A percentile compares a stretch with the other conserved stretches of the same genome.
Conservation (phyloP, 2,113 vertebrate genomes). For the Circaetus cinerascens region DNA sequence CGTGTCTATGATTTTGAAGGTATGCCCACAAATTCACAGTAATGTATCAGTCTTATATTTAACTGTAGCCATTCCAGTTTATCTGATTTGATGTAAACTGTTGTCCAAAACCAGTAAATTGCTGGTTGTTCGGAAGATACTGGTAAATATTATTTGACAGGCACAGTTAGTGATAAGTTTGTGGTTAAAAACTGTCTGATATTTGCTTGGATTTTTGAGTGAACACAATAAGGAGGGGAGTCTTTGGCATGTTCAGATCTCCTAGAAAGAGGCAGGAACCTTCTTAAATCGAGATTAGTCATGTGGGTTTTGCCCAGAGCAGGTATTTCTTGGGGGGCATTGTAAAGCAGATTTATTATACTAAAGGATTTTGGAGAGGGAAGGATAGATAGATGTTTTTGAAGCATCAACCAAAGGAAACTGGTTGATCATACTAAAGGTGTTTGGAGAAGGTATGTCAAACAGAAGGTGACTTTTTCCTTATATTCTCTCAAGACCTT, state of each 20-base stretch:
- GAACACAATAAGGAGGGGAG: background rate
- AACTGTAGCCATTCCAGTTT: background rate
- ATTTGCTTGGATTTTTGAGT: background rate
- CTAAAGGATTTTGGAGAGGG: background rate
- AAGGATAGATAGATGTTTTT: background rate
- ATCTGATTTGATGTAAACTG: background rate
- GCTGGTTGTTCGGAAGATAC: background rate
- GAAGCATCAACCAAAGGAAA: background rate
- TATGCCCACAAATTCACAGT: background rate
- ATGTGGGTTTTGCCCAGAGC: background rate
- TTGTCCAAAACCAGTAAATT: background rate
- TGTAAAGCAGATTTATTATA: background rate
- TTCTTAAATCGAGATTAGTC: background rate
- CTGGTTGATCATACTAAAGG: background rate
- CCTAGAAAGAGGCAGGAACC: background rate
- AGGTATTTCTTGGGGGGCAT: background rate
- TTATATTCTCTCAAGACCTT: background rate
- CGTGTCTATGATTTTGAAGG: background rate
- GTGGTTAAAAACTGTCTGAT: background rate
- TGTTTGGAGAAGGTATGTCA: background rate
- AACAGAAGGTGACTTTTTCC: background rate
- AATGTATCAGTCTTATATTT: background rate
- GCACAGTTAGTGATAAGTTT: background rate
- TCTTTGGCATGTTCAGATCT: background rate
- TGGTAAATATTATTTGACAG: background rate